Evolutionary conservation across 2,113 vertebrate genomes (phyloP), one percentile per base, ranked within the genome.

Genomic region (Spheniscus mendiculus): DNA sequence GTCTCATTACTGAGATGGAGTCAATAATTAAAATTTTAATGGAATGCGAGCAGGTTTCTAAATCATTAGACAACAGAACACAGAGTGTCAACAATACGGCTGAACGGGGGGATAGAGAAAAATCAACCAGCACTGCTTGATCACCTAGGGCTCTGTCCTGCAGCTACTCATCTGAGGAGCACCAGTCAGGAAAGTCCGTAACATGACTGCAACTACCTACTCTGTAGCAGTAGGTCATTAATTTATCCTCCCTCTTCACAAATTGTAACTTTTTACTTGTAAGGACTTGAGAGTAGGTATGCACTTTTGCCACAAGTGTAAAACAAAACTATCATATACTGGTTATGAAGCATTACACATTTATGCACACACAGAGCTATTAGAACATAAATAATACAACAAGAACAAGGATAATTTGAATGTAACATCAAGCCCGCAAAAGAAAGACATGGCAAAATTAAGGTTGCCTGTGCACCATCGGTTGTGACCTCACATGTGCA

Each of bases 11-110:
- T 52, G 69, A 82, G 50, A 29, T 62, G 19, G 36, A 44, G 14
- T 47, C 53, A n/a, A 38, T 78, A 92, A 91, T 73, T 83, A 87
- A 67, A 76, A 36, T 56, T 91, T 56, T 67, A 85, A 93, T 34
- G 36, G 47, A 83, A 94, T 32, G 25, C 4, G 3, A 83, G 67
- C 18, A 65, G 20, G 25, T 50, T 89, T 91, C 89, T 82, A 82
- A 89, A 89, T 76, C 55, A 52, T 71, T 76, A 91, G 30, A 66
- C 34, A 82, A 52, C 7, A 66, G 65, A 70, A 71, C 32, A 83
- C 15, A 62, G 13, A 45, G 12, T 44, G 55, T 71, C 61, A 87
- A 80, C 61, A 71, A 15, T 25, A 76, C 3, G 6, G 2, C 65
- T 63, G 58, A 72, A 82, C 1, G 5, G 22, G 30, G 30, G 15